Base-by-base conservation (phyloP, 2,113 vertebrate genomes). In the Bujurquina vittata region DNA sequence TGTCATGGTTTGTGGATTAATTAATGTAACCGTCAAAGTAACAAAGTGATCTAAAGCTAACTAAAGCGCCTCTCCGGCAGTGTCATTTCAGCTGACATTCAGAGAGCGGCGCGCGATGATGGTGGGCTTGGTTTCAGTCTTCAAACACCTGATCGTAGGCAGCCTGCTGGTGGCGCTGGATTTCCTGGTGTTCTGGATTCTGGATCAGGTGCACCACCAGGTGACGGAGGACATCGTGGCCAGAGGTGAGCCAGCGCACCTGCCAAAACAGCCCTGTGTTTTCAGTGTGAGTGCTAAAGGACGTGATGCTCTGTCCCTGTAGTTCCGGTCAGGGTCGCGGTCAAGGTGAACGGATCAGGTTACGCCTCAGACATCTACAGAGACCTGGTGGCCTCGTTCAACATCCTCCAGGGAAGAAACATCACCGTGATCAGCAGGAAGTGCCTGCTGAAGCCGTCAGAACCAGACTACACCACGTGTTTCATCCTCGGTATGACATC, bases 141-240 rank as follows among this genome's bases (percentile, higher is more conserved):
- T 95, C 29, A 94, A 84, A 10, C 95, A 97, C 2, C 7, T 96
- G 17, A 26, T 96, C 12, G 40, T 96, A 0, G 94, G 95, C 1
- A 0, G 94, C 12, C 18, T 97, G 76, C 77, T 98, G 23, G 84
- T 98, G 73, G 88, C 91, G 7, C 87, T 97, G 1, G 98, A 99
- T 91, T 96, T 96, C 11, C 69, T 96, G 9, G 90, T 98, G 65
- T 99, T 96, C 95, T 99, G 98, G 97, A 81, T 97, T 1, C 95
- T 99, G 0, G 97, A 97, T 73, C 90, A 98, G 84, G 90, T 98
- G 73, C 95, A 94, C 33, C 91, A 97, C 55, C 95, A 96, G 26
- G 91, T 97, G 62, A 94, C 88, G 0, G 95, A 84, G 0, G 97
- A 98, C 75, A 87, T 98, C 0, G 17, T 96, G 0, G 95, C 95